Percentiles rank a stretch among this genome's conserved stretches.
Evolutionary conservation across 2,113 vertebrate species (phyloP).

Genomic region (Albula goreensis): DNA sequence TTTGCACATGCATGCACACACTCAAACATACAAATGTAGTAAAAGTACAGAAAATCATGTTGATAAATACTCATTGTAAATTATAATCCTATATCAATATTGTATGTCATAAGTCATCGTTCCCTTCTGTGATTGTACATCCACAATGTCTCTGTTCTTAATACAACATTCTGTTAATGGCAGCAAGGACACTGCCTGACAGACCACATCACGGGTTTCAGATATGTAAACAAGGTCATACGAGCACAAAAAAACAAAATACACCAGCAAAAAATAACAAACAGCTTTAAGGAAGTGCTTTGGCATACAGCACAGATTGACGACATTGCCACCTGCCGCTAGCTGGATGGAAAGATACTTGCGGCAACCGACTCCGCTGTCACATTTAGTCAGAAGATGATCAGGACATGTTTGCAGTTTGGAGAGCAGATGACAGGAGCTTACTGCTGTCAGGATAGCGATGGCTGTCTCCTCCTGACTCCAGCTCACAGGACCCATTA

Average conservation of each 20-base stretch:
- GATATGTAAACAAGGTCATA: not conserved
- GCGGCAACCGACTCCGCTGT: not conserved
- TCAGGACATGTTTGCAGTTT: not conserved
- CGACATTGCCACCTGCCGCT: not conserved
- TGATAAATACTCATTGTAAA: not conserved
- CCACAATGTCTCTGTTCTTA: not conserved
- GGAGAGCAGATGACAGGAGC: constrained; percentile 3
- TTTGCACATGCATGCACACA: too few species aligned
- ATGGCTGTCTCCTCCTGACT: not conserved
- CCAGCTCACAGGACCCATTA: not conserved
- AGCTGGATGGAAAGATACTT: not conserved
- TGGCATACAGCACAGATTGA: not conserved
- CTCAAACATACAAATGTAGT: too few species aligned
- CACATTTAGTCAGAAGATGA: not conserved
- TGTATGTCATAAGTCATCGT: not conserved
- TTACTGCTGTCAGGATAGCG: not conserved
- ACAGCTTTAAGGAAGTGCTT: not conserved
- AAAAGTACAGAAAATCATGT: too few species aligned
- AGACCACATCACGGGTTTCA: not conserved
- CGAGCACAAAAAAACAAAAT: not conserved
- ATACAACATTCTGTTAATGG: not conserved
- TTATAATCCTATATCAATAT: not conserved
- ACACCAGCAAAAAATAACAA: not conserved
- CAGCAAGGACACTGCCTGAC: not conserved
- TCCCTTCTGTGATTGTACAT: not conserved